Evolutionary conservation across 2,113 vertebrate species (phyloP), one percentile per base, ranked within the genome.

Genomic region (Mastomys natalensis): DNA sequence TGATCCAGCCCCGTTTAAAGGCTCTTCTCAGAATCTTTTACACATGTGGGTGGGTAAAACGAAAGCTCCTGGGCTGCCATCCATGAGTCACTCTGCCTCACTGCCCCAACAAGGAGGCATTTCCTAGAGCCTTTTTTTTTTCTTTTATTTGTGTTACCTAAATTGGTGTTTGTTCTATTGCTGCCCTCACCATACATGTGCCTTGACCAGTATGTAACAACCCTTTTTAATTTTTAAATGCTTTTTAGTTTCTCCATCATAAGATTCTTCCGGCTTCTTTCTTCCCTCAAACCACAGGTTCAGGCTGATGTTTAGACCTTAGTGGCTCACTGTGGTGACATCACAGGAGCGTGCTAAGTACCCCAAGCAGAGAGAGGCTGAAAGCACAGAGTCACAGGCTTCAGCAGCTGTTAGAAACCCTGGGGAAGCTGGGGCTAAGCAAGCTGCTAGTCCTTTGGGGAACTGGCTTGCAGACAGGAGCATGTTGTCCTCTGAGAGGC

Each of bases 181-280:
- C 55, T 82, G 80, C 29, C 51, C 87, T 73, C 43, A 91, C 31
- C 77, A 26, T 58, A 1, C 72, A 45, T 43, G 40, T 90, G 40
- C 70, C 66, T 68, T 73, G 87, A 92, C 78, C 51, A 77, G 70
- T n/a, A 90, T 87, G 40, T 19, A 91, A 66, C 26, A 87, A 53
- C 58, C 19, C 45, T n/a, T n/a, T 68, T 51, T 48, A 66, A n/a
- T 43, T 40, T 88, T 64, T 80, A 29, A 19, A 21, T 85, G 62
- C 73, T 72, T 86, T 76, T 43, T n/a, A 60, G 84, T 84, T 86
- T 95, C 37, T 70, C 22, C 53, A 82, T 77, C 48, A 43, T 64
- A 87, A 96, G 95, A 78, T 95, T 87, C 62, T 91, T 48, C 11
- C 22, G 17, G 51, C 53, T 58, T 12, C 7, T 95, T 76, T 91